Conservation (phyloP, 2,113 vertebrate genomes). For the Tragelaphus scriptus region DNA sequence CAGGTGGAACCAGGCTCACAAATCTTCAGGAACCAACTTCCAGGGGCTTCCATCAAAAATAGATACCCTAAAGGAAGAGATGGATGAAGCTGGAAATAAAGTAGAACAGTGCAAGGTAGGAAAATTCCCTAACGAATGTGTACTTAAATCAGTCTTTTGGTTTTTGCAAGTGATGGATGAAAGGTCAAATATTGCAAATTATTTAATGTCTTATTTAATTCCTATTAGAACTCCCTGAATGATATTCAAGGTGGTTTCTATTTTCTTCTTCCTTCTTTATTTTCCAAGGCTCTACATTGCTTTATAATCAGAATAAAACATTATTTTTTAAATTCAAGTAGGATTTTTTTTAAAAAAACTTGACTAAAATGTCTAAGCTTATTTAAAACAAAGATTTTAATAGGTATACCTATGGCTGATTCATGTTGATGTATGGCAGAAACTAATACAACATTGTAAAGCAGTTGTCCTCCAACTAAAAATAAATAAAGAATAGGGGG, state of each 20-base stretch:
- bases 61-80: constrained; percentile 96
- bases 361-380: background rate
- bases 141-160: fast-evolving
- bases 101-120: constrained; percentile 97
- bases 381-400: constrained; percentile 19
- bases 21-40: constrained; percentile 97
- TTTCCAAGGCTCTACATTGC: background rate
- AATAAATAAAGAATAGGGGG: background rate
- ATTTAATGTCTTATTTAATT: background rate
- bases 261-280: background rate
- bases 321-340: background rate
- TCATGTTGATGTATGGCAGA: background rate
- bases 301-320: background rate
- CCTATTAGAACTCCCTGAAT: background rate
- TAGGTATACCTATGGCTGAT: background rate
- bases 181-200: background rate
- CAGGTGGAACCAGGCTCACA: constrained; percentile 98
- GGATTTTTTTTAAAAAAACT: background rate
- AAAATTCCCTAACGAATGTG: background rate
- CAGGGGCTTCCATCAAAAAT: constrained; percentile 97
- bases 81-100: constrained; percentile 99
- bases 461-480: background rate
- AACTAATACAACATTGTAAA: background rate
- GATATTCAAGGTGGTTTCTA: background rate
- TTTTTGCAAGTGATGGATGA: background rate